Base-by-base conservation (phyloP, 1,140 invertebrate genomes). In the Eurosta solidaginis region DNA sequence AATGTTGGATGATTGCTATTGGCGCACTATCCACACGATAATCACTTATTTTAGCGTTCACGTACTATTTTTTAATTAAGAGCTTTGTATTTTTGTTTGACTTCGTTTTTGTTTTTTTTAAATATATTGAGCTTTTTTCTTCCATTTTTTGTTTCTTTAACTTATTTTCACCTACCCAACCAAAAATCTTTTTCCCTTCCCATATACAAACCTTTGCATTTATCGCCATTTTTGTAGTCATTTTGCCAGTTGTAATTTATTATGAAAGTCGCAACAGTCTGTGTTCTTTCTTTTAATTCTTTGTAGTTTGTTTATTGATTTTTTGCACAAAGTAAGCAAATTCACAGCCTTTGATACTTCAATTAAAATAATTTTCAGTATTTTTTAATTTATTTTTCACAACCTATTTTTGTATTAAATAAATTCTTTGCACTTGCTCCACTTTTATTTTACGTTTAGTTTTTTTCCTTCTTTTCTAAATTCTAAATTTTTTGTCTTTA, bases 201-300 rank as follows among this genome's bases (percentile, higher is more conserved):
- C 7, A n/a, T n/a, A 75, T 75, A 75, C 74, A 40, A 20, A 75
- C 74, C 74, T 75, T 75, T 29, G 44, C 74, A 29, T 50, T 50
- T 33, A 75, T 75, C 47, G 74, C 74, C 74, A 75, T 75, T 75
- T 75, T 75, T 5, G 74, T 75, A 27, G 42, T 45, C 74, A 75
- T 75, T 20, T 75, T 50, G 73, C 44, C 20, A 27, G 29, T n/a
- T n/a, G n/a, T 29, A n/a, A 36, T 3, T 59, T 29, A n/a, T 17
- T 59, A 33, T 36, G 27, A 36, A 14, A 33, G 29, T 36, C 54
- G 33, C 33, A 29, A 40, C 33, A 68, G 33, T 68, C 33, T n/a
- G 59, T 47, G 14, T n/a, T n/a, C n/a, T n/a, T n/a, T n/a, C n/a
- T n/a, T n/a, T n/a, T n/a, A 7, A n/a, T 40, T 6, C 59, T 68